phyloP scores from a whole-genome alignment of 2,797 vertebrate species.

The Scolopax bukidnonensis region DNA sequence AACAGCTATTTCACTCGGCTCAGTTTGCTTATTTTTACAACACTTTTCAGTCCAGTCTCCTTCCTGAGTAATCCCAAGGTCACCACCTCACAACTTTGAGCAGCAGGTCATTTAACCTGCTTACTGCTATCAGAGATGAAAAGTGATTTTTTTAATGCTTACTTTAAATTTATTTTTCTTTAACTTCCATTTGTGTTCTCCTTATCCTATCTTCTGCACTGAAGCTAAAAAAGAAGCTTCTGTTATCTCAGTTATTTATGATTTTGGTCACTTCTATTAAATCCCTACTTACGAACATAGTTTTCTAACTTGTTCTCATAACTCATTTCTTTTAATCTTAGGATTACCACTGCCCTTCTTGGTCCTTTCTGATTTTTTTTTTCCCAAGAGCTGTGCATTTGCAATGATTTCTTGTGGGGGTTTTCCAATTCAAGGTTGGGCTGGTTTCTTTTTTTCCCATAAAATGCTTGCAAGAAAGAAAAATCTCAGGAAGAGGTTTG shows the following conservation, averaged over 20 bases:
- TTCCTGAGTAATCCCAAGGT: conserved; percentile 14
- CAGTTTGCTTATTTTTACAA: not conserved
- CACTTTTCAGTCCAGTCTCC: not conserved
- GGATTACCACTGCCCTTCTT: not conserved
- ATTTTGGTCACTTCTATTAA: conserved; percentile 26
- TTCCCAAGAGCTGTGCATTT: not conserved
- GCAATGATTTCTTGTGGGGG: not conserved
- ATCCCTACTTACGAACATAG: not conserved
- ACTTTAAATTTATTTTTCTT: conserved; percentile 25
- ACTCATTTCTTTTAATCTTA: not conserved
- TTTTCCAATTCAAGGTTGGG: not conserved
- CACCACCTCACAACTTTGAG: conserved; percentile 2
- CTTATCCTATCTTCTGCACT: conserved; percentile 19
- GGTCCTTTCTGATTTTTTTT: not conserved
- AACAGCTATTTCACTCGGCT: not conserved
- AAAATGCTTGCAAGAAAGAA: not conserved
- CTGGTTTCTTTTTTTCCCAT: too few relatives aligned
- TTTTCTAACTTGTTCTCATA: conserved; percentile 27
- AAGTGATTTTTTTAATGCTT: not conserved
- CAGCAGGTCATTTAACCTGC: conserved; percentile 9
- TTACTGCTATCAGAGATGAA: not conserved
- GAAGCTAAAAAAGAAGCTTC: conserved; percentile 6
- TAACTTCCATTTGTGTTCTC: not conserved
- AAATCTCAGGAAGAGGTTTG: not conserved
- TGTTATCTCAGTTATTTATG: conserved; percentile 40